These are phyloP conservation scores for Epinephelus cyanopodus DNA, from an alignment of 2,113 vertebrate genomes.

Conservation along the genomic window DNA sequence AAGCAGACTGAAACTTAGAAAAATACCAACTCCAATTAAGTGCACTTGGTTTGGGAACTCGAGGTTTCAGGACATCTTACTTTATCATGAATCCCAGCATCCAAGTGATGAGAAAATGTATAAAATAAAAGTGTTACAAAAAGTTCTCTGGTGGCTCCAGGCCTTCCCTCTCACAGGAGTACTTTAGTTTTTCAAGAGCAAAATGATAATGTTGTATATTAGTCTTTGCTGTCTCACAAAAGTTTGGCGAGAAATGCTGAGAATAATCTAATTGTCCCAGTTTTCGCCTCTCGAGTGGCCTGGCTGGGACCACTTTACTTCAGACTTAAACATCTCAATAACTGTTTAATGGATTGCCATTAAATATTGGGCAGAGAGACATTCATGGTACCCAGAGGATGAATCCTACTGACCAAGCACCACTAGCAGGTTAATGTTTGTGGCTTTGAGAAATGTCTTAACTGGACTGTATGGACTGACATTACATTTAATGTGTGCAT, in stretches of 20 bases:
- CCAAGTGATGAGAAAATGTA: not conserved
- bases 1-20: slow-evolving; percentile 4
- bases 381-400: not conserved
- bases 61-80: not conserved
- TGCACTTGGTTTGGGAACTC: not conserved
- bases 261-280: not conserved
- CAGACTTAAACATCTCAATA: not conserved
- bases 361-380: not conserved
- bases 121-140: not conserved
- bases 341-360: not conserved
- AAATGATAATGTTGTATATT: not conserved
- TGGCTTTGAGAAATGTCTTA: not conserved
- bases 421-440: not conserved
- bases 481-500: not conserved
- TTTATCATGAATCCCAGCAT: not conserved
- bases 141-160: not conserved
- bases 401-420: not conserved
- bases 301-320: not conserved
- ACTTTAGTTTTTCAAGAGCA: not conserved
- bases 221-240: not conserved
- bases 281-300: not conserved
- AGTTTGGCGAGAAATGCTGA: not conserved
- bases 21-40: slow-evolving; percentile 15
- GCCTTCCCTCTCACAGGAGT: not conserved
- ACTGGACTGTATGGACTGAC: not conserved